Evolutionary conservation across 2,888 invertebrate genomes (phyloP), one percentile per base, ranked within the genome.

Genomic region (Campoletis raptor): DNA sequence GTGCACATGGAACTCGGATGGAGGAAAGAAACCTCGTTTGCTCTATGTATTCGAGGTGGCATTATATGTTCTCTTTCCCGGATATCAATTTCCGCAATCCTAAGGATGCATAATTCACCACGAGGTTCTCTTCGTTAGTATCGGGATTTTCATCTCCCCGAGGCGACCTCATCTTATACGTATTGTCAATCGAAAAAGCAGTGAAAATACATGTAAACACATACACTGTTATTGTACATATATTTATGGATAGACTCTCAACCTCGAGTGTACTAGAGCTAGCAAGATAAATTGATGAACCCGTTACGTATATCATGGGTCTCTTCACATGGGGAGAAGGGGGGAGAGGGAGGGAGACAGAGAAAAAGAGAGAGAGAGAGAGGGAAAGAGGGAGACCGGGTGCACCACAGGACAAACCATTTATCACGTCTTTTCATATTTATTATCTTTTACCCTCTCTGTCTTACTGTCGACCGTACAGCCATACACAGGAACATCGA

Each of bases 361-460:
- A 30, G 76, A 40, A n/a, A n/a, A n/a, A n/a, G n/a, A n/a, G 48
- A 4, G 48, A 37, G 73, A 48, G 8, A 21, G 67, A 48, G 76
- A 40, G 67, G 61, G 48, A 72, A 52, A 66, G 64, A 61, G 40
- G 6, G 74, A 48, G 42, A 40, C 52, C 45, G 52, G 30, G 64
- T 79, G 70, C 66, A 79, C 76, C 74, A 73, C 79, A 80, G 78
- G 77, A 87, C 54, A 64, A 87, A 88, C 87, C 88, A 90, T 91
- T 91, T 89, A 90, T 91, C 91, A 90, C 88, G 78, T 66, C 76
- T 83, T 81, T 89, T 89, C 88, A 90, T 89, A 91, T 89, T 91
- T 90, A 90, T 91, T 89, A 89, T 89, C 86, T 70, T 77, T 45
- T 40, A 45, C 78, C 61, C 78, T 81, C 77, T 83, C 80, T 83